These are phyloP conservation scores for Stenotaenia linearis DNA, from an alignment of 2,888 invertebrate species.

Conservation along the genomic window DNA sequence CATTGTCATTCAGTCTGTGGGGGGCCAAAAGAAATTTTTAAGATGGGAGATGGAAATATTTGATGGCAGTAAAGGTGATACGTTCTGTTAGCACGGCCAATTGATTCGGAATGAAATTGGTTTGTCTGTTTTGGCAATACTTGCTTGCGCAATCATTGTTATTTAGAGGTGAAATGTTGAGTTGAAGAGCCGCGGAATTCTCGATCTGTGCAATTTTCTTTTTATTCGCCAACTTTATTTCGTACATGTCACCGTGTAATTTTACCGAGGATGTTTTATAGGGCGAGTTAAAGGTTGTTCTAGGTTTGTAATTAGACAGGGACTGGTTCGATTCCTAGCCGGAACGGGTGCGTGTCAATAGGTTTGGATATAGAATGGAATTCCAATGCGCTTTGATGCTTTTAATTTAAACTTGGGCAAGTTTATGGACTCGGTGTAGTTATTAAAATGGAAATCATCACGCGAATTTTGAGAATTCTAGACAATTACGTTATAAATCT, in stretches of 20 bases:
- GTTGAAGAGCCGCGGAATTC: background rate
- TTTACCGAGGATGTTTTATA: conserved; percentile 3
- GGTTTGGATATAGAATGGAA: background rate
- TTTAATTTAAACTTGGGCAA: background rate
- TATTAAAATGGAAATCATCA: background rate
- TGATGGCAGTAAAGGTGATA: conserved; percentile 16
- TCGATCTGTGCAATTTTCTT: conserved; percentile 7
- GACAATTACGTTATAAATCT: too few relatives aligned
- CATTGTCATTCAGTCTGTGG: conserved; percentile 24
- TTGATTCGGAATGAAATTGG: conserved; percentile 10
- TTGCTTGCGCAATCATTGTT: background rate
- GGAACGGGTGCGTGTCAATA: background rate
- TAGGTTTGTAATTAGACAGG: conserved; percentile 4
- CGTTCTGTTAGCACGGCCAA: background rate
- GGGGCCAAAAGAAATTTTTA: conserved; percentile 1
- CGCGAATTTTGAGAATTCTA: background rate
- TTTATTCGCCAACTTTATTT: background rate
- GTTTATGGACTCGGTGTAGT: background rate
- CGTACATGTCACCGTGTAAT: background rate
- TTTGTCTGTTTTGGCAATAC: conserved; percentile 10
- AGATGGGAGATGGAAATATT: conserved; percentile 16
- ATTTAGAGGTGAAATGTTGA: background rate
- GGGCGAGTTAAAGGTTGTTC: background rate
- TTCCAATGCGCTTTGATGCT: background rate
- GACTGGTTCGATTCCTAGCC: background rate